These are phyloP conservation scores for Saguinus midas DNA, from an alignment of 2,113 vertebrate genomes.

Conservation along the genomic window DNA sequence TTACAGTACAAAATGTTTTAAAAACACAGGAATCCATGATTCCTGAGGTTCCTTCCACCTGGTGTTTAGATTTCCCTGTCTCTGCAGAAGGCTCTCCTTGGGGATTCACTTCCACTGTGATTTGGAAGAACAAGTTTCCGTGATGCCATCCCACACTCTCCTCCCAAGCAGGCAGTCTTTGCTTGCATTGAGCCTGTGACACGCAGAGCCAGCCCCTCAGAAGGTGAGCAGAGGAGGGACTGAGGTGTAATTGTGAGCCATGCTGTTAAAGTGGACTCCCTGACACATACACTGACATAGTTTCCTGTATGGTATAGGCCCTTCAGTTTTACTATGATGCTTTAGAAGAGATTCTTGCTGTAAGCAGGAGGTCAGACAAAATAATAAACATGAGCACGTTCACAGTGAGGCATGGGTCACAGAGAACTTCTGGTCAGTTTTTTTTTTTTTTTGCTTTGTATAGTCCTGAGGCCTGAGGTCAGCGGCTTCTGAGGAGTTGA, in stretches of 20 bases:
- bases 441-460: neutral
- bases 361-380: neutral
- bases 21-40: neutral
- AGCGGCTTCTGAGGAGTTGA: neutral
- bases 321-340: neutral
- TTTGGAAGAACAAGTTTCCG: neutral
- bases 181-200: neutral
- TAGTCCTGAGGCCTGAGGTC: neutral
- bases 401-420: neutral
- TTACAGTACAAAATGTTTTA: neutral
- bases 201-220: neutral
- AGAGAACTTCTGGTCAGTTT: neutral
- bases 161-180: neutral
- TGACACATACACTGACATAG: neutral
- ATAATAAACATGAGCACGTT: neutral
- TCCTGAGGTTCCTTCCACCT: neutral
- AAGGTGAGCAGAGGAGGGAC: neutral
- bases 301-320: neutral
- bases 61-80: neutral
- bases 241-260: neutral
- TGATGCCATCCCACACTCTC: neutral
- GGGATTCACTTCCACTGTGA: neutral
- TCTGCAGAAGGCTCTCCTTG: neutral
- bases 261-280: neutral
- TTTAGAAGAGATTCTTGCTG: neutral